Percentiles rank a stretch among this genome's conserved stretches.
These are phyloP conservation scores for Ctenochaetus hawaiiensis DNA, from an alignment of 2,797 vertebrate species.

Conservation along the genomic window DNA sequence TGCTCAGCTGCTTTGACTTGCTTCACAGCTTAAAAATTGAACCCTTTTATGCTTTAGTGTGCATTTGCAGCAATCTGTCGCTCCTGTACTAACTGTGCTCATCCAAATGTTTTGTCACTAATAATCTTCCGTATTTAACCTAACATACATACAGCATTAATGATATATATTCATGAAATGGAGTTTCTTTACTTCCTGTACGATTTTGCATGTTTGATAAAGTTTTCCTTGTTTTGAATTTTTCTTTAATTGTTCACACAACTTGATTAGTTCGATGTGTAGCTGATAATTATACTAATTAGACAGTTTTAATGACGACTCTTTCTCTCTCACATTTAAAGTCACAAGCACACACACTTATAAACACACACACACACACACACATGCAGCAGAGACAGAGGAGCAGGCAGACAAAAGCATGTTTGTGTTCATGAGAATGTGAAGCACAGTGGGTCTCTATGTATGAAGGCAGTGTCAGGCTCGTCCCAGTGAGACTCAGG, in stretches of 20 bases:
- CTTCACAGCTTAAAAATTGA: background rate
- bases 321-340: conserved; percentile 25
- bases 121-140: background rate
- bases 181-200: too few relatives aligned
- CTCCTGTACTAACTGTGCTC: background rate
- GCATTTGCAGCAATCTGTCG: background rate
- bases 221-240: background rate
- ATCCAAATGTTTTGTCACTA: background rate
- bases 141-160: background rate
- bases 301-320: conserved; percentile 25
- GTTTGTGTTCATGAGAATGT: conserved; percentile 82
- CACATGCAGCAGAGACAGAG: conserved; percentile 54
- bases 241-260: too few relatives aligned
- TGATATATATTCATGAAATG: background rate
- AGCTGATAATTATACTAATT: too few relatives aligned
- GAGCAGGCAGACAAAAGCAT: conserved; percentile 79
- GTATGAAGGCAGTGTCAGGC: conserved; percentile 77
- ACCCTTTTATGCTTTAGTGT: background rate
- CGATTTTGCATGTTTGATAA: too few relatives aligned
- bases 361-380: conserved; percentile 47
- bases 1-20: background rate
- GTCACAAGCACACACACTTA: conserved; percentile 27
- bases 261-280: too few relatives aligned
- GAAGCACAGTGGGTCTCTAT: conserved; percentile 81
- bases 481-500: conserved; percentile 57